These are phyloP conservation scores for Steinernema scapterisci DNA, from an alignment of 2,888 invertebrate genomes.

Conservation along the genomic window DNA sequence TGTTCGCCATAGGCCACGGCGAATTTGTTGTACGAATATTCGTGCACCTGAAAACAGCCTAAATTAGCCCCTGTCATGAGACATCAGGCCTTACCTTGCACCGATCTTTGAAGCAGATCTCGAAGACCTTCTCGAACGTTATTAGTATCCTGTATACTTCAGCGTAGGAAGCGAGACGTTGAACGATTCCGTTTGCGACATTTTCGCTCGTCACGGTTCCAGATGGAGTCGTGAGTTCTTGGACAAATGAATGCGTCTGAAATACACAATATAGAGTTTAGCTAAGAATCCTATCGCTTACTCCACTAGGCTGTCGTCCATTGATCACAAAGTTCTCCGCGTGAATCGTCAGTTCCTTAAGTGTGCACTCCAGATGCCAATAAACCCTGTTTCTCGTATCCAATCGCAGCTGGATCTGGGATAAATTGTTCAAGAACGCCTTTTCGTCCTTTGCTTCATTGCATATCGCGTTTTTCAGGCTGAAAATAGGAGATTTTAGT, in stretches of 20 bases:
- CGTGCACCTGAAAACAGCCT: constrained; percentile 75
- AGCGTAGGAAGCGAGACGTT: constrained; percentile 50
- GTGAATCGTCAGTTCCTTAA: not conserved
- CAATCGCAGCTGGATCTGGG: not conserved
- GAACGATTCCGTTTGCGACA: constrained; percentile 38
- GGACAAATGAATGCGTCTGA: constrained; percentile 9
- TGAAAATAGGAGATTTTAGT: constrained; percentile 27
- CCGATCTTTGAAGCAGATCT: constrained; percentile 44
- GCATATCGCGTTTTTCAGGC: constrained; percentile 37
- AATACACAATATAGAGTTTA: too few relatives aligned
- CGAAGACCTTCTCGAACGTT: constrained; percentile 55
- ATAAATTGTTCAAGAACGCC: not conserved
- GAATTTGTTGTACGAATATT: constrained; percentile 88
- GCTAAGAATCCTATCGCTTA: too few relatives aligned
- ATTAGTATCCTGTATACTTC: constrained; percentile 57
- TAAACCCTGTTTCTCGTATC: constrained; percentile 28
- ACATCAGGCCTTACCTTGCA: constrained; percentile 49
- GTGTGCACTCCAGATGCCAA: constrained; percentile 27
- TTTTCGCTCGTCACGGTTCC: constrained; percentile 20
- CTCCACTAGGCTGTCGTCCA: not conserved
- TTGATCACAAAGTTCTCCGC: not conserved
- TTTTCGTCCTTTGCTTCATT: constrained; percentile 9
- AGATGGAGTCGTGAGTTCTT: not conserved
- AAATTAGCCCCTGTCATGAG: constrained; percentile 28
- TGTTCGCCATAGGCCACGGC: constrained; percentile 81